Evolutionary conservation across 2,797 vertebrate species (phyloP).

Genomic region (Vespertilio murinus): DNA sequence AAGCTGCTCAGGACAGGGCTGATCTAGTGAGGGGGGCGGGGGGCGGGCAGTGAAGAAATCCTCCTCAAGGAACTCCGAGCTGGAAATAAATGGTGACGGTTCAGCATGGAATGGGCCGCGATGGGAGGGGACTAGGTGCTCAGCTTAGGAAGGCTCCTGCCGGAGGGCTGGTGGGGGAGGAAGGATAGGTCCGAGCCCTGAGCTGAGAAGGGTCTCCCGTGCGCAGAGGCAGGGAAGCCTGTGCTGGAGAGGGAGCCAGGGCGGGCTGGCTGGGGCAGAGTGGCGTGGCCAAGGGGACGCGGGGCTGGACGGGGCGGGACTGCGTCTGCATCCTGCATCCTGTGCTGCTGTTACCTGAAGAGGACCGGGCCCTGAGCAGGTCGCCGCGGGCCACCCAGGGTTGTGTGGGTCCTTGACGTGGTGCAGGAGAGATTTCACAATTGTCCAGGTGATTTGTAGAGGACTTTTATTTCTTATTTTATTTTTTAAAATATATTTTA

Average conservation of each 20-base stretch:
- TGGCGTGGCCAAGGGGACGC: accelerated
- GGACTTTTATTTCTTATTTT: no score
- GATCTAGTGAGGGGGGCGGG: neutral
- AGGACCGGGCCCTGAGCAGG: neutral
- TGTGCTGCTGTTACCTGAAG: neutral
- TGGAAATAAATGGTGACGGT: neutral
- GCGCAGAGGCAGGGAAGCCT: neutral
- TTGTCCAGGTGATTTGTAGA: neutral
- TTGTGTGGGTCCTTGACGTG: neutral
- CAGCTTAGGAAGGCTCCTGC: neutral
- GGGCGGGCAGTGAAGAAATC: neutral
- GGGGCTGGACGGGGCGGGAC: neutral
- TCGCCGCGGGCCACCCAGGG: neutral
- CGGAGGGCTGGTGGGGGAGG: no score
- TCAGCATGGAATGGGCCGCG: neutral
- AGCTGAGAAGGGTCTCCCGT: neutral
- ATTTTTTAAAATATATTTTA: no score
- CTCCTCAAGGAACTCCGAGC: neutral
- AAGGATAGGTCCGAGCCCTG: neutral
- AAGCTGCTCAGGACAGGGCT: neutral
- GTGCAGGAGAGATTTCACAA: neutral
- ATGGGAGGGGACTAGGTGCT: neutral
- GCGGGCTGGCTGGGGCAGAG: neutral
- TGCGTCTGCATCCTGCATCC: no score
- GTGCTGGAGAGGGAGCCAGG: neutral